phyloP scores from a whole-genome alignment of 2,113 vertebrate species.

The Etheostoma spectabile region DNA sequence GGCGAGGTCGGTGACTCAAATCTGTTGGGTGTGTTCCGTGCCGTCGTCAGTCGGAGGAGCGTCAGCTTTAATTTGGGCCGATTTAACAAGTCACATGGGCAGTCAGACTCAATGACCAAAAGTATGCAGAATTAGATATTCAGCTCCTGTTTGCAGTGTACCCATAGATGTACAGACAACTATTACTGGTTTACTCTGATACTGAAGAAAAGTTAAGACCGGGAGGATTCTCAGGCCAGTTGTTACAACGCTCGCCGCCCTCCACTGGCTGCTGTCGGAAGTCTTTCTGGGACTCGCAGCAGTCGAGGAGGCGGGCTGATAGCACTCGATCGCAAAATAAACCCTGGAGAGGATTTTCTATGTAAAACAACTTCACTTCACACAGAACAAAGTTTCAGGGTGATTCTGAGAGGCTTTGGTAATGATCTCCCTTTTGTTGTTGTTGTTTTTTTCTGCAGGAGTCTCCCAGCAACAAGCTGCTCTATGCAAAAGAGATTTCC shows the following conservation, averaged over 20 bases:
- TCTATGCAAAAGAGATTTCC: constrained; percentile 97
- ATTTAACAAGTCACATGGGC: no score
- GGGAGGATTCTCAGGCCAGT: no score
- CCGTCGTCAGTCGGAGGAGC: no score
- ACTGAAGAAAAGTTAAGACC: not conserved
- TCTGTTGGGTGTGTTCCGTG: no score
- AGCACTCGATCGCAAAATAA: constrained; percentile 9
- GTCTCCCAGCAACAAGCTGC: constrained; percentile 97
- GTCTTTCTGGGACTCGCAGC: not conserved
- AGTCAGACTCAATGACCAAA: no score
- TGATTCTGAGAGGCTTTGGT: not conserved
- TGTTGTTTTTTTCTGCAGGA: constrained; percentile 81
- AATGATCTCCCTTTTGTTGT: not conserved
- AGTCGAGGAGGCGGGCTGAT: not conserved
- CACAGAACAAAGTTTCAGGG: not conserved
- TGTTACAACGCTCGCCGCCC: no score
- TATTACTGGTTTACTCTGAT: not conserved
- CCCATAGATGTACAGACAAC: no score
- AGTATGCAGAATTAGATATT: not conserved
- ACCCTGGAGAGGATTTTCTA: not conserved
- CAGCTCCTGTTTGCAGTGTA: not conserved
- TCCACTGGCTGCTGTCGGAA: not conserved
- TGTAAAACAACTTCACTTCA: not conserved
- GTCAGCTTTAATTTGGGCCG: no score
- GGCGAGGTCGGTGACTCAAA: no score